Conservation (phyloP, 2,797 vertebrate genomes). For the Argentina silus region DNA sequence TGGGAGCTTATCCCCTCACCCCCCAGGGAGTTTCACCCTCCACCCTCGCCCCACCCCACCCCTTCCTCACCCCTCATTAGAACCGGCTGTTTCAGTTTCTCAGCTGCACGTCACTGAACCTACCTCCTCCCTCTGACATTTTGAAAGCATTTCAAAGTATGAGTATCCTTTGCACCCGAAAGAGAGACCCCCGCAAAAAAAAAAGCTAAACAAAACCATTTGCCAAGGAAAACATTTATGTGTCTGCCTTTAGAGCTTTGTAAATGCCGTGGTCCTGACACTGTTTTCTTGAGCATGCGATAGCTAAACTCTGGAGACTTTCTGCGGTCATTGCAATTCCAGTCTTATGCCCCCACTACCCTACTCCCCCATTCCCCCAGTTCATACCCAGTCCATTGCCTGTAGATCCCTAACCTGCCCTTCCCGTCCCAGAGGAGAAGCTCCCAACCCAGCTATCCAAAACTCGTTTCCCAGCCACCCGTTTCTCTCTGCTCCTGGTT, state of each 20-base stretch:
- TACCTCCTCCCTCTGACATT: conserved; percentile 25
- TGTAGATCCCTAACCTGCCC: not conserved
- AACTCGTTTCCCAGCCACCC: conserved; percentile 14
- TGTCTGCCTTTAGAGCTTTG: conserved; percentile 25
- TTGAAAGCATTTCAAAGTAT: conserved; percentile 38
- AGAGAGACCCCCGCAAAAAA: conserved; percentile 16
- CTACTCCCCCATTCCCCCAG: conserved; percentile 26
- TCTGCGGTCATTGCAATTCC: not conserved
- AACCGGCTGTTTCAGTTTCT: conserved; percentile 24
- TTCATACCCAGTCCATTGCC: not conserved
- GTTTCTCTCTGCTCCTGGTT: too few species aligned
- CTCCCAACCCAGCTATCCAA: conserved; percentile 31
- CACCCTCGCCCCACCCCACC: conserved; percentile 21
- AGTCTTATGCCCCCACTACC: not conserved
- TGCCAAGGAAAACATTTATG: conserved; percentile 54
- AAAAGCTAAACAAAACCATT: conserved; percentile 35
- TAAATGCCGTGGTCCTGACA: conserved; percentile 28
- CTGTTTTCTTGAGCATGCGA: conserved; percentile 39
- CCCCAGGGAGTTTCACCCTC: conserved; percentile 23
- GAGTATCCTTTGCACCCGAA: conserved; percentile 37
- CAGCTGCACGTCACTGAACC: conserved; percentile 43
- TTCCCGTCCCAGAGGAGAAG: conserved; percentile 26
- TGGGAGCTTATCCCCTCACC: conserved; percentile 23
- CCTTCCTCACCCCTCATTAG: not conserved
- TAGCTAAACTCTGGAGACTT: conserved; percentile 14